Percentiles rank a stretch among this genome's conserved stretches.
phyloP scores from a whole-genome alignment of 1,140 invertebrate genomes.

The Mactra quadrangularis region DNA sequence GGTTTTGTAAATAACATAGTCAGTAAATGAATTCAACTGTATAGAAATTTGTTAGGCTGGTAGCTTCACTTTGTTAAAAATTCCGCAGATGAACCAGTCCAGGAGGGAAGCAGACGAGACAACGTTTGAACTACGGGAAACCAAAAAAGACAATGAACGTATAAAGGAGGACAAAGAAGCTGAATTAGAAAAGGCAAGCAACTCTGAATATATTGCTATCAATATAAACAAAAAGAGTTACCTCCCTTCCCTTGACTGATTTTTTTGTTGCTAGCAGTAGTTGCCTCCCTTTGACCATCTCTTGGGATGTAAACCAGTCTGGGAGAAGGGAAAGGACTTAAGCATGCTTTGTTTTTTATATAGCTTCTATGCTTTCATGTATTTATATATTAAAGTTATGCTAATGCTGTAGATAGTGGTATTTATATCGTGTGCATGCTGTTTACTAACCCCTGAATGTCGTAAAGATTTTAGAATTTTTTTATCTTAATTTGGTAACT shows the following conservation, averaged over 20 bases:
- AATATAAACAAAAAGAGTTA: not conserved
- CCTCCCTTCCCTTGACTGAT: not conserved
- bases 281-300: slow-evolving; percentile 5
- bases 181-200: slow-evolving; percentile 81
- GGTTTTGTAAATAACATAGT: too few species aligned
- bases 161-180: slow-evolving; percentile 75
- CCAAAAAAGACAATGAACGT: slow-evolving; percentile 70
- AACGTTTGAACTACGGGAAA: slow-evolving; percentile 71
- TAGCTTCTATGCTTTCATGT: too few species aligned
- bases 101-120: slow-evolving; percentile 79
- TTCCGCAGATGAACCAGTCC: slow-evolving; percentile 77
- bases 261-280: not conserved
- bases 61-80: slow-evolving; percentile 28
- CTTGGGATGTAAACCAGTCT: not conserved
- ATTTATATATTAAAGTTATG: too few species aligned
- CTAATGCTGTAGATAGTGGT: too few species aligned
- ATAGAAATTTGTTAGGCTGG: slow-evolving; percentile 31
- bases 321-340: too few species aligned
- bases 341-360: too few species aligned
- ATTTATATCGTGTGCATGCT: too few species aligned
- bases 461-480: too few species aligned
- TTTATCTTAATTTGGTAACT: too few species aligned
- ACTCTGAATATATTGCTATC: slow-evolving; percentile 47
- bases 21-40: slow-evolving; percentile 26
- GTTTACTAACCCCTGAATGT: too few species aligned